Evolutionary conservation across 23 tunicate species (phyloP).

Genomic region (Phallusia fumigata): DNA sequence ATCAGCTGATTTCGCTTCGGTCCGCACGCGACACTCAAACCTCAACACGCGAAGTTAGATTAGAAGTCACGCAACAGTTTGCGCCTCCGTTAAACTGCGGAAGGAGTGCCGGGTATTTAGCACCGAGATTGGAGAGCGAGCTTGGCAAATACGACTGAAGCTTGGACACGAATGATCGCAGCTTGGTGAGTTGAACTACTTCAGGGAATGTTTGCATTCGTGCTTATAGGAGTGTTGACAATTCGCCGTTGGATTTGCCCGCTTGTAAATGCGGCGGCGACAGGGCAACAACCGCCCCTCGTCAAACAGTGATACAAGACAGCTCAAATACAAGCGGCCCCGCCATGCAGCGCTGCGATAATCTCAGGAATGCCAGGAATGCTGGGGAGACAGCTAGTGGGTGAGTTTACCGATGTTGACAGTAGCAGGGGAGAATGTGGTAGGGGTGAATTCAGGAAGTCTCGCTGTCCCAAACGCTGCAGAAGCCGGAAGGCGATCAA

Average conservation of each 20-base stretch:
- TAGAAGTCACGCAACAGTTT: too few relatives aligned
- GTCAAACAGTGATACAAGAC: not conserved
- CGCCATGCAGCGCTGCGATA: not conserved
- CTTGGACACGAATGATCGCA: too few relatives aligned
- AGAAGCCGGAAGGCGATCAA: too few relatives aligned
- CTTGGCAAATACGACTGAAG: too few relatives aligned
- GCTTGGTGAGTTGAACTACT: too few relatives aligned
- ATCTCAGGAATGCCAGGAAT: not conserved
- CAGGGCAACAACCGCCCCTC: not conserved
- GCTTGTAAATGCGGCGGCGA: not conserved
- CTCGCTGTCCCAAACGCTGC: too few relatives aligned
- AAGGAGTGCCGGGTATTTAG: too few relatives aligned
- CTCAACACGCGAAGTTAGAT: too few relatives aligned
- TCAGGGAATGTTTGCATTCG: not conserved
- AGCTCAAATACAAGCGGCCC: not conserved
- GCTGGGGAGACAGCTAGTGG: not conserved
- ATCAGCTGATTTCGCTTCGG: not conserved
- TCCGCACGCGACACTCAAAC: slow-evolving; percentile 2
- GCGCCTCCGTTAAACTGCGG: too few relatives aligned
- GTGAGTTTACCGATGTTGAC: not conserved
- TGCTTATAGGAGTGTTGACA: not conserved
- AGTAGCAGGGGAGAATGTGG: not conserved
- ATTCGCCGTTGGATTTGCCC: not conserved
- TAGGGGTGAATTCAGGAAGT: not conserved
- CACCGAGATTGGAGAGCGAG: too few relatives aligned